phyloP scores from a whole-genome alignment of 1,140 invertebrate genomes.

The Olivierus martensii region DNA sequence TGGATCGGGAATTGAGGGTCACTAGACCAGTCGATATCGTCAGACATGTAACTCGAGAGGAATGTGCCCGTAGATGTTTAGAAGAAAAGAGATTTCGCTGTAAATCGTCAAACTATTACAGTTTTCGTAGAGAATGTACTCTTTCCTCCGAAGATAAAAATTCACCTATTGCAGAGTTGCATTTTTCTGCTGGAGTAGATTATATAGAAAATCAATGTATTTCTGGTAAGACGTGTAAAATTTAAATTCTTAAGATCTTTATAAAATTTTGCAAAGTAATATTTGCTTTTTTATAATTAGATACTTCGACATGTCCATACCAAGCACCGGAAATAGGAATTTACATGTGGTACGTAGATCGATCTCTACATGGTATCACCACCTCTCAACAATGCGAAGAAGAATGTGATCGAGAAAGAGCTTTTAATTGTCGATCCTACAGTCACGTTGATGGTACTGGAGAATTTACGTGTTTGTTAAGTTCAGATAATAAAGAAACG shows the following conservation, averaged over 20 bases:
- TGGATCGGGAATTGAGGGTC: conserved; percentile 29
- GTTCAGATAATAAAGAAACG: conserved; percentile 28
- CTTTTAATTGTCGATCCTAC: conserved; percentile 37
- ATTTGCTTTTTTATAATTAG: neutral
- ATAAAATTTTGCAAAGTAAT: too few species aligned
- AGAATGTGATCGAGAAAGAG: conserved; percentile 33
- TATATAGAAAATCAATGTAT: conserved; percentile 40
- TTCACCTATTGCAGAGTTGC: conserved; percentile 25
- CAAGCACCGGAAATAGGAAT: conserved; percentile 12
- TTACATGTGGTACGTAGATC: conserved; percentile 10
- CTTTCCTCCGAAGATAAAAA: conserved; percentile 32
- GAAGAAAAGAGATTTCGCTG: conserved; percentile 33
- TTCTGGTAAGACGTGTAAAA: conserved; percentile 26
- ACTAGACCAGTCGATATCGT: conserved; percentile 26
- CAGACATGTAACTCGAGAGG: conserved; percentile 27
- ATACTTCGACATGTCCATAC: conserved; percentile 13
- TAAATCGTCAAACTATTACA: conserved; percentile 34
- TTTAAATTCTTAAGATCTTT: too few species aligned
- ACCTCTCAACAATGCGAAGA: conserved; percentile 28
- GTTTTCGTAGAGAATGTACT: conserved; percentile 31
- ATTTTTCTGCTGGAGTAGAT: conserved; percentile 25
- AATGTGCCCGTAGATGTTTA: conserved; percentile 34
- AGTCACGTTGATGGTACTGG: conserved; percentile 29
- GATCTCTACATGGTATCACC: neutral
- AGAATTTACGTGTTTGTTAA: conserved; percentile 26